These are phyloP conservation scores for Microvelia longipes DNA, from an alignment of 1,140 invertebrate genomes.

Conservation along the genomic window DNA sequence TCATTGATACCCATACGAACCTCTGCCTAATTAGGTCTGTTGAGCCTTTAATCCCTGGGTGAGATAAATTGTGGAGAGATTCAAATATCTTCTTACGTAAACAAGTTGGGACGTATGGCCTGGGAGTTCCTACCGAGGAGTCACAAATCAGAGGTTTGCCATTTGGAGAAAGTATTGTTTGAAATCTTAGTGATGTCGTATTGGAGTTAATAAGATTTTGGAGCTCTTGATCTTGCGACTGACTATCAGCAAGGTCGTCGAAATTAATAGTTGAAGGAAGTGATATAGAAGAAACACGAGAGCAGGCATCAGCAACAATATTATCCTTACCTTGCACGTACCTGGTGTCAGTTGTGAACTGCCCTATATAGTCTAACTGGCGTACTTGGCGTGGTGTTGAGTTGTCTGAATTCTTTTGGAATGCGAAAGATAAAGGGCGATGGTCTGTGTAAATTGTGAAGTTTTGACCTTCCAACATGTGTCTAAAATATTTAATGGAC, in stretches of 20 bases:
- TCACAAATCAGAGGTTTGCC: background rate
- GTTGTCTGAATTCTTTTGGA: constrained; percentile 24
- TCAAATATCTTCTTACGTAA: background rate
- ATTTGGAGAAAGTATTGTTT: background rate
- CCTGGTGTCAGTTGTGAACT: constrained; percentile 28
- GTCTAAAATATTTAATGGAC: constrained; percentile 24
- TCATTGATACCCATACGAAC: constrained; percentile 30
- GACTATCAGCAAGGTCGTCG: background rate
- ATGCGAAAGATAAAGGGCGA: constrained; percentile 27
- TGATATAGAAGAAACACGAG: constrained; percentile 12
- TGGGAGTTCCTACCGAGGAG: no score
- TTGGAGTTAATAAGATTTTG: no score
- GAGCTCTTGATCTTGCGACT: background rate
- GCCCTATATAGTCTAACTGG: constrained; percentile 27
- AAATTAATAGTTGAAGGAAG: background rate
- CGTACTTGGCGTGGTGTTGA: constrained; percentile 22
- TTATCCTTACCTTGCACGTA: constrained; percentile 26
- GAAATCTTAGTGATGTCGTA: background rate
- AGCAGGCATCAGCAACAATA: constrained; percentile 20
- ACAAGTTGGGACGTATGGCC: background rate
- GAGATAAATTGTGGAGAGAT: constrained; percentile 13
- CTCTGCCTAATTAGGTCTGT: constrained; percentile 26
- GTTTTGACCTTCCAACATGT: constrained; percentile 28
- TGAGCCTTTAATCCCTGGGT: constrained; percentile 20
- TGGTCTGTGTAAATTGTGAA: constrained; percentile 31